Percentiles rank a stretch among this genome's conserved stretches.
These are phyloP conservation scores for Chromis chromis DNA, from an alignment of 2,797 vertebrate species.

Conservation along the genomic window DNA sequence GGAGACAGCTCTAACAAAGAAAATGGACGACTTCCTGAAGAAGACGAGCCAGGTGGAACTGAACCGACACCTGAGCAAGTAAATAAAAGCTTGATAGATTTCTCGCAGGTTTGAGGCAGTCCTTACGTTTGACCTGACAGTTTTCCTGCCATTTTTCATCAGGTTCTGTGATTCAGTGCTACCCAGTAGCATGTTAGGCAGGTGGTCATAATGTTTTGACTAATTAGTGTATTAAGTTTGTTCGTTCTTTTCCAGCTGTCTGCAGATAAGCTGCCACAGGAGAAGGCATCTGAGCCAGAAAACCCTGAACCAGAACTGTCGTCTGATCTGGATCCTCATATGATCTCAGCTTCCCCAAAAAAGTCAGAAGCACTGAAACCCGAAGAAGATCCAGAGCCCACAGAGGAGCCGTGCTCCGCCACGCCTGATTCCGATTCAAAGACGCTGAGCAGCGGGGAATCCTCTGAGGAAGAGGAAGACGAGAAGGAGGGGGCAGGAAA, in stretches of 20 bases:
- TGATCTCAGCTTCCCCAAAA: neutral
- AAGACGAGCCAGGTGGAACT: slow-evolving; percentile 55
- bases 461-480: slow-evolving; percentile 84
- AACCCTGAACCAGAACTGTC: slow-evolving; percentile 20
- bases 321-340: neutral
- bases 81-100: neutral
- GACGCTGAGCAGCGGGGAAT: slow-evolving; percentile 87
- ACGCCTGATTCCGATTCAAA: slow-evolving; percentile 68
- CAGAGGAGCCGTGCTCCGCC: slow-evolving; percentile 24
- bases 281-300: slow-evolving; percentile 7
- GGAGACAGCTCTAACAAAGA: slow-evolving; percentile 26
- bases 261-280: neutral
- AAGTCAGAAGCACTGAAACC: slow-evolving; percentile 14
- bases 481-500: slow-evolving; percentile 60
- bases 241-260: slow-evolving; percentile 21
- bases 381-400: slow-evolving; percentile 9
- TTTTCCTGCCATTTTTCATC: neutral
- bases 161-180: no score
- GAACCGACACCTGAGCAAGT: slow-evolving; percentile 64
- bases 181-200: no score
- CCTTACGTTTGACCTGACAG: no score
- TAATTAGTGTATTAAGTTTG: neutral
- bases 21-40: slow-evolving; percentile 68
- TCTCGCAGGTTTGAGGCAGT: no score
- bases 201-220: neutral